phyloP scores from a whole-genome alignment of 1,140 invertebrate species.

The Coenobita brevimanus region DNA sequence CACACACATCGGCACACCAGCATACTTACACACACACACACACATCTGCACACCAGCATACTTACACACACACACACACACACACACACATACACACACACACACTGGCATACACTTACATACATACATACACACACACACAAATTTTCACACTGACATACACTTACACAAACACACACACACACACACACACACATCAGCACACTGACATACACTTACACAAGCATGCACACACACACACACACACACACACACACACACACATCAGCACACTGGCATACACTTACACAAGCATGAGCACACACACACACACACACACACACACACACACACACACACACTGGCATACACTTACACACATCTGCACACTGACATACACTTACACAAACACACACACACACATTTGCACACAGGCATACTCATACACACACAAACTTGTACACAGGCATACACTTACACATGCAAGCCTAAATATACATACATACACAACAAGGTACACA shows the following conservation, averaged over 20 bases:
- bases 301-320: conserved; percentile 20
- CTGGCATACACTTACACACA: not conserved
- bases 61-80: not conserved
- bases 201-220: not conserved
- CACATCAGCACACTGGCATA: not conserved
- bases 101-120: conserved; percentile 2
- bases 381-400: conserved; percentile 13
- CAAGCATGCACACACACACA: not conserved
- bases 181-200: no score
- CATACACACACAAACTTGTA: no score
- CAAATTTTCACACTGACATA: not conserved
- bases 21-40: no score
- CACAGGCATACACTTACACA: no score
- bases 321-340: not conserved
- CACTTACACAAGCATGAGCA: not conserved
- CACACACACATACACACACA: conserved; percentile 20
- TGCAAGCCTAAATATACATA: no score
- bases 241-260: not conserved
- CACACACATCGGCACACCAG: no score
- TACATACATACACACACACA: conserved; percentile 20
- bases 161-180: no score
- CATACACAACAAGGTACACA: no score
- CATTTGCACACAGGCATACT: not conserved
- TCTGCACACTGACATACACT: not conserved
- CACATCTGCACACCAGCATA: not conserved